A percentile compares a stretch with the other conserved stretches of the same genome.
Evolutionary conservation across 2,888 invertebrate genomes (phyloP).

Genomic region (Bombyx huttoni): DNA sequence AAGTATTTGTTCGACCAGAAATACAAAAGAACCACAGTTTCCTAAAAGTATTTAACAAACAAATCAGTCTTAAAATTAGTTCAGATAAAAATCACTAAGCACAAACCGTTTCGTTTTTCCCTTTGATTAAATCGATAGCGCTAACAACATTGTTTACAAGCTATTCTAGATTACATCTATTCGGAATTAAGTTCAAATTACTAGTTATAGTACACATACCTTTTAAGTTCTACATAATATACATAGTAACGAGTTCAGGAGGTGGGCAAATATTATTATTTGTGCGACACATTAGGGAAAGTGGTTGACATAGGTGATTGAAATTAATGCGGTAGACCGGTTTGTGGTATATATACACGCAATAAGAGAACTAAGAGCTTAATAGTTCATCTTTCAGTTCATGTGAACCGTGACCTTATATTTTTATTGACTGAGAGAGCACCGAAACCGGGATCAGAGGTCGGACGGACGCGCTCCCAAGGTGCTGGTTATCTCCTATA

Average conservation of each 20-base stretch:
- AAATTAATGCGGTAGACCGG: neutral
- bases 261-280: constrained; percentile 10
- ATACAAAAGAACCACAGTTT: no score
- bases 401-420: constrained; percentile 58
- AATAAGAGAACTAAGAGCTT: constrained; percentile 8
- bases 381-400: constrained; percentile 37
- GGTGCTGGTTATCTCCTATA: constrained; percentile 60
- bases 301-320: constrained; percentile 5
- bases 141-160: no score
- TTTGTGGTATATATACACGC: neutral
- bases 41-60: no score
- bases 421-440: constrained; percentile 66
- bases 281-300: constrained; percentile 9
- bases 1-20: no score
- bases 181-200: no score
- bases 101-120: no score
- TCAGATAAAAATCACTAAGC: no score
- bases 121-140: no score
- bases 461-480: constrained; percentile 63
- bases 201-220: no score
- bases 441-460: constrained; percentile 55
- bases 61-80: no score
- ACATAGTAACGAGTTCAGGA: constrained; percentile 9
- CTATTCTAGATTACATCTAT: no score
- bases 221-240: neutral